Percentiles rank a stretch among this genome's conserved stretches.
phyloP scores from a whole-genome alignment of 2,888 invertebrate genomes.

The Hyalella azteca region DNA sequence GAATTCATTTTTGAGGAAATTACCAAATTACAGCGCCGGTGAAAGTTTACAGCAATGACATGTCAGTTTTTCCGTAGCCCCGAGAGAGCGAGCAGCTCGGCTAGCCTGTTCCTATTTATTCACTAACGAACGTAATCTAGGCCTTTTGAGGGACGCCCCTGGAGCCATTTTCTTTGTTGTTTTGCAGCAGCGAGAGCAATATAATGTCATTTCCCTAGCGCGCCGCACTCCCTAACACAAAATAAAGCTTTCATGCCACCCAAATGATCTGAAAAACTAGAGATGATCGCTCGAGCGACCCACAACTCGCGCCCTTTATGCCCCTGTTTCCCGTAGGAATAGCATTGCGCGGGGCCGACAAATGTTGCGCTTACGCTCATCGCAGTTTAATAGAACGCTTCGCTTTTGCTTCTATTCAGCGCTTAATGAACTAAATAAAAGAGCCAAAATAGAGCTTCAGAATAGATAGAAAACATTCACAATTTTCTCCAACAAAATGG shows the following conservation, averaged over 20 bases:
- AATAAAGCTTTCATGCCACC: slow-evolving; percentile 14
- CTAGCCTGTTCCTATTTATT: not conserved
- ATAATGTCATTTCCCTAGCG: slow-evolving; percentile 11
- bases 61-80: not conserved
- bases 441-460: slow-evolving; percentile 31
- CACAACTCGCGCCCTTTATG: not conserved
- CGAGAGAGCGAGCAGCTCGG: not conserved
- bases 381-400: not conserved
- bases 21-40: too few species aligned
- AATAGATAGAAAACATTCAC: slow-evolving; percentile 32
- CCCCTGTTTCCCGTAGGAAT: not conserved
- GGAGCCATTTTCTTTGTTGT: not conserved
- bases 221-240: not conserved
- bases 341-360: slow-evolving; percentile 1
- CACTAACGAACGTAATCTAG: slow-evolving; percentile 27
- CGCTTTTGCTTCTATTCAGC: slow-evolving; percentile 13
- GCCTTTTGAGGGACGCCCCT: not conserved
- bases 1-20: too few species aligned
- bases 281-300: not conserved
- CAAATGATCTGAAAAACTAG: slow-evolving; percentile 30
- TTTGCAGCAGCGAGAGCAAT: not conserved
- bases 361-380: not conserved
- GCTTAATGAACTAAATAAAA: slow-evolving; percentile 36
- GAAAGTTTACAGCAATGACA: too few species aligned
- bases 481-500: slow-evolving; percentile 25